phyloP scores from a whole-genome alignment of 2,113 vertebrate genomes.

The Rhinoderma darwinii region DNA sequence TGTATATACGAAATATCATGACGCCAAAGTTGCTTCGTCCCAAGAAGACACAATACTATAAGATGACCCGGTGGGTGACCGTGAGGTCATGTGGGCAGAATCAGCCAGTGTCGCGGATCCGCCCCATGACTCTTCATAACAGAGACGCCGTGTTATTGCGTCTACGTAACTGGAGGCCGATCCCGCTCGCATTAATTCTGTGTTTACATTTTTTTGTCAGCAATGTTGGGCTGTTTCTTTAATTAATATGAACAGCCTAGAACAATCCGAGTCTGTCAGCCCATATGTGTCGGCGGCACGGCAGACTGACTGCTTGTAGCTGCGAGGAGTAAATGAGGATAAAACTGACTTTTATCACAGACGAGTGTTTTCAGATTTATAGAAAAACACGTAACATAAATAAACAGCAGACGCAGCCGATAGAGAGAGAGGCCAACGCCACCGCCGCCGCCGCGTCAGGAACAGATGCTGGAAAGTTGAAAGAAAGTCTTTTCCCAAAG shows the following conservation, averaged over 20 bases:
- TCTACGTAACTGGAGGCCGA: not conserved
- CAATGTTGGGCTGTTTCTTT: not conserved
- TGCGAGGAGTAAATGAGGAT: conserved; percentile 51
- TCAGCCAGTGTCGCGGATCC: no score
- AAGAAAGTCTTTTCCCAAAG: not conserved
- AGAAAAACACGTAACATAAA: conserved; percentile 43
- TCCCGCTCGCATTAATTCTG: not conserved
- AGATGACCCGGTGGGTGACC: no score
- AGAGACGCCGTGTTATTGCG: not conserved
- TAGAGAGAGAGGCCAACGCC: not conserved
- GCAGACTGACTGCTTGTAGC: conserved; percentile 16
- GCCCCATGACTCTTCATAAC: not conserved
- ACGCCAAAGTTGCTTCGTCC: no score
- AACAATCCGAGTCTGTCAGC: conserved; percentile 31
- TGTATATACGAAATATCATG: no score
- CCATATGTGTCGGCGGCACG: conserved; percentile 24
- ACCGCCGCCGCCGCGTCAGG: not conserved
- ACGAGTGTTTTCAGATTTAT: conserved; percentile 13
- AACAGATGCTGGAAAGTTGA: conserved; percentile 12
- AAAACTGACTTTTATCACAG: conserved; percentile 46
- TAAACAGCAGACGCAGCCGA: conserved; percentile 36
- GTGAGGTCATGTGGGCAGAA: no score
- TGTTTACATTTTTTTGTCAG: conserved; percentile 45
- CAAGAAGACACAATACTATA: no score
- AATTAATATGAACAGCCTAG: conserved; percentile 21